A percentile compares a stretch with the other conserved stretches of the same genome.
Conservation (phyloP, 2,797 vertebrate genomes). For the Danio albolineatus region DNA sequence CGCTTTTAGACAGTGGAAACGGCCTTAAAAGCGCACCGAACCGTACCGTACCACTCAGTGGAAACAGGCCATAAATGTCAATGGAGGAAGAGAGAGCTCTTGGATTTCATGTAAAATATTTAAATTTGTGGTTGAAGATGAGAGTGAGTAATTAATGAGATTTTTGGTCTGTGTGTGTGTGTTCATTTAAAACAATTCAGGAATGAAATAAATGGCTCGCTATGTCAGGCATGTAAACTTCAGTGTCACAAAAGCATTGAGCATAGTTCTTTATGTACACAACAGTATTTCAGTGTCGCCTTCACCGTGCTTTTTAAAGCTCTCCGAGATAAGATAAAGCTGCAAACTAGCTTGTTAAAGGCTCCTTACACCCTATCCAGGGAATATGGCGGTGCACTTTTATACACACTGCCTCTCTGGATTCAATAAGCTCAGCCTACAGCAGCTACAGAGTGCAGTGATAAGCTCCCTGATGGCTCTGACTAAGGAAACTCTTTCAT, state of each 20-base stretch:
- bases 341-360: conserved; percentile 45
- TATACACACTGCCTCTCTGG: conserved; percentile 35
- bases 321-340: conserved; percentile 21
- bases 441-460: conserved; percentile 32
- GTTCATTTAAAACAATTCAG: conserved; percentile 28
- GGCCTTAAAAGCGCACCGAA: too few species aligned
- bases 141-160: not conserved
- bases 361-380: conserved; percentile 32
- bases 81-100: too few species aligned
- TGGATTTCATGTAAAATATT: too few species aligned
- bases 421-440: conserved; percentile 40
- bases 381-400: conserved; percentile 43
- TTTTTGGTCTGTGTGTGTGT: too few species aligned
- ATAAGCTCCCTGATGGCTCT: conserved; percentile 44
- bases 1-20: too few species aligned
- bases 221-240: conserved; percentile 1
- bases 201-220: conserved; percentile 23
- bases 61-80: too few species aligned
- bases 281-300: conserved; percentile 22
- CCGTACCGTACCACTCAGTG: too few species aligned
- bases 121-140: too few species aligned
- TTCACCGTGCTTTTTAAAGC: conserved; percentile 29
- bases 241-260: not conserved
- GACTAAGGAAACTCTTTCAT: conserved; percentile 42
- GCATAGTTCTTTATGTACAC: conserved; percentile 10